Evolutionary conservation across 2,888 invertebrate species (phyloP).

Genomic region (Eucriotettix oculatus): DNA sequence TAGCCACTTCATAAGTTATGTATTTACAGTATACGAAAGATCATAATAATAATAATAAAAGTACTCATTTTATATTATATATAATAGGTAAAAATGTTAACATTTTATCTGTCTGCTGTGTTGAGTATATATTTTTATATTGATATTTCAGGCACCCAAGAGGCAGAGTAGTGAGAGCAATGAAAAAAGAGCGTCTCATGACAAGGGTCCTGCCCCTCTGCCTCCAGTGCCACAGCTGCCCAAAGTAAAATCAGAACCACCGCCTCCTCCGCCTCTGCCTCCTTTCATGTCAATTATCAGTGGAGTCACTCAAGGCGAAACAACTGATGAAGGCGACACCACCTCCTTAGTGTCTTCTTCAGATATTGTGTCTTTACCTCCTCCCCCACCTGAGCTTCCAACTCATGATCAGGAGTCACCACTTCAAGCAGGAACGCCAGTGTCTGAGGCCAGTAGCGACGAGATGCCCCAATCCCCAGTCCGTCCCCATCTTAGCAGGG

Average conservation of each 20-base stretch:
- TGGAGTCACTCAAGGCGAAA: constrained; percentile 26
- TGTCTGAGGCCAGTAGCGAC: not conserved
- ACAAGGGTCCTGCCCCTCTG: constrained; percentile 68
- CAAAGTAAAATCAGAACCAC: constrained; percentile 11
- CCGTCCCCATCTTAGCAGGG: constrained; percentile 4
- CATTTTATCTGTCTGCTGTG: too few relatives aligned
- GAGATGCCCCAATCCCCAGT: not conserved
- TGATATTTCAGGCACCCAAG: not conserved
- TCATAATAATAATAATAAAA: too few relatives aligned
- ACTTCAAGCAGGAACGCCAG: not conserved
- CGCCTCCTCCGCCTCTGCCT: constrained; percentile 22
- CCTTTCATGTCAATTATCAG: not conserved
- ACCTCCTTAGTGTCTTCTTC: constrained; percentile 6
- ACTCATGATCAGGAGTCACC: not conserved
- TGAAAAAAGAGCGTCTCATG: constrained; percentile 37
- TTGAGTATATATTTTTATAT: not conserved
- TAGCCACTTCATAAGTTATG: too few relatives aligned
- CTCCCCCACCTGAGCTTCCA: not conserved
- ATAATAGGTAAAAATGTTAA: not conserved
- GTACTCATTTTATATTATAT: too few relatives aligned
- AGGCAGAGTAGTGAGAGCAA: constrained; percentile 23
- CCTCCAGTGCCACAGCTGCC: constrained; percentile 30
- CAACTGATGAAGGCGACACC: constrained; percentile 27
- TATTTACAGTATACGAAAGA: too few relatives aligned
- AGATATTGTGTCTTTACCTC: not conserved